Percentiles rank a stretch among this genome's conserved stretches.
These are phyloP conservation scores for Liopterus haemorrhoidalis DNA, from an alignment of 2,888 invertebrate genomes.

Conservation along the genomic window DNA sequence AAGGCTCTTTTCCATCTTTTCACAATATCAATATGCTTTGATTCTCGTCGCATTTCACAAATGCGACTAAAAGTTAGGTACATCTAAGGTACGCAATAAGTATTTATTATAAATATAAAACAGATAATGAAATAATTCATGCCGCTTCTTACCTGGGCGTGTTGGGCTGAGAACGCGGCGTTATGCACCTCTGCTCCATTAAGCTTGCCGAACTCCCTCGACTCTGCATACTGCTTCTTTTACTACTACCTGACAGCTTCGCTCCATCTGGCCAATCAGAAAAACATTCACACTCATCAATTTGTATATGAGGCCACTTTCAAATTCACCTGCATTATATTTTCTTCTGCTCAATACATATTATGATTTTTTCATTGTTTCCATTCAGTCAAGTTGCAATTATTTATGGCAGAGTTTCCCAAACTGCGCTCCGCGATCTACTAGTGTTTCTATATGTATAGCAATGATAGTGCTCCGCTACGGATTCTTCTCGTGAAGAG, in stretches of 20 bases:
- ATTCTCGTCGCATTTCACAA: constrained; percentile 1
- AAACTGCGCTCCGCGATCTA: too few relatives aligned
- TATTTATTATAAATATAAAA: neutral
- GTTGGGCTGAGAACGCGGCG: constrained; percentile 85
- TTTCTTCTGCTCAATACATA: too few relatives aligned
- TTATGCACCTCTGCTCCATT: constrained; percentile 73
- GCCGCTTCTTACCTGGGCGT: constrained; percentile 63
- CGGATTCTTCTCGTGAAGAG: too few relatives aligned
- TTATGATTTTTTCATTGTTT: too few relatives aligned
- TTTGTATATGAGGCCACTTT: too few relatives aligned
- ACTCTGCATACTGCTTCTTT: constrained; percentile 85
- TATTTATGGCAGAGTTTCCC: too few relatives aligned
- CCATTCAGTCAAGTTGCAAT: too few relatives aligned
- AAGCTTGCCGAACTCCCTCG: constrained; percentile 86
- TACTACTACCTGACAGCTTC: constrained; percentile 73
- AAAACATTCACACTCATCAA: too few relatives aligned
- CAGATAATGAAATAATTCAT: constrained; percentile 1
- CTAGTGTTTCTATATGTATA: too few relatives aligned
- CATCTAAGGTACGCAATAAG: neutral
- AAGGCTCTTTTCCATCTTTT: neutral
- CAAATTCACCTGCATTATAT: too few relatives aligned
- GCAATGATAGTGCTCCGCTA: too few relatives aligned
- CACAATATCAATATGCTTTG: neutral
- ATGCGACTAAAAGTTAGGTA: constrained; percentile 1
- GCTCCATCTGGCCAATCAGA: constrained; percentile 65